Evolutionary conservation across 2,113 vertebrate species (phyloP).

Genomic region (Orcinus orca): DNA sequence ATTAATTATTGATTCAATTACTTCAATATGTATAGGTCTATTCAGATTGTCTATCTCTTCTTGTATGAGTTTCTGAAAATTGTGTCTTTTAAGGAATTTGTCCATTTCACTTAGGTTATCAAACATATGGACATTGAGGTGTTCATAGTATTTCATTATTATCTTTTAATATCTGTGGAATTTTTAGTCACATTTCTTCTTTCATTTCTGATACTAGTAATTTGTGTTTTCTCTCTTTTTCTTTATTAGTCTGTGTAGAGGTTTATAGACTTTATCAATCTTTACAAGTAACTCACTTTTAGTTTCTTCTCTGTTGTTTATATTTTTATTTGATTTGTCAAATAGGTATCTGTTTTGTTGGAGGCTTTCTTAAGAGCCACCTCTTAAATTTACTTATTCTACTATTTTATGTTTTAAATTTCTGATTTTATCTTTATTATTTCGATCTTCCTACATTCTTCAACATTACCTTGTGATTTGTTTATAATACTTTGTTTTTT

Average conservation of each 20-base stretch:
- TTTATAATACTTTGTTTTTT: not conserved
- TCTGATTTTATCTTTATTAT: not conserved
- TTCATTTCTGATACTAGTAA: too few relatives aligned
- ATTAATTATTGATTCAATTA: too few relatives aligned
- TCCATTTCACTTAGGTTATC: too few relatives aligned
- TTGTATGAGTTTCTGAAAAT: too few relatives aligned
- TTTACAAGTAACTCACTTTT: not conserved
- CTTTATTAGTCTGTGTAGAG: not conserved
- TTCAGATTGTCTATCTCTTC: too few relatives aligned
- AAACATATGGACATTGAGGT: too few relatives aligned
- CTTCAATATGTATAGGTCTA: too few relatives aligned
- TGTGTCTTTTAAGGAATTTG: too few relatives aligned
- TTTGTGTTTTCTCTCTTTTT: too few relatives aligned
- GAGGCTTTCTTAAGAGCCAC: not conserved
- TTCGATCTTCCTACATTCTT: not conserved
- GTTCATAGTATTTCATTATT: too few relatives aligned
- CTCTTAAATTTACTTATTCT: not conserved
- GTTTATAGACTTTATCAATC: not conserved
- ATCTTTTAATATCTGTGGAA: too few relatives aligned
- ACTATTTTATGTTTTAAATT: not conserved
- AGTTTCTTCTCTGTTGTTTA: not conserved
- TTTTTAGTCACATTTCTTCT: too few relatives aligned
- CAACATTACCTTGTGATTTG: not conserved
- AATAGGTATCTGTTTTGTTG: not conserved
- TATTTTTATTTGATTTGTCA: not conserved